These are phyloP conservation scores for Julus scanicus DNA, from an alignment of 2,888 invertebrate species.

Conservation along the genomic window DNA sequence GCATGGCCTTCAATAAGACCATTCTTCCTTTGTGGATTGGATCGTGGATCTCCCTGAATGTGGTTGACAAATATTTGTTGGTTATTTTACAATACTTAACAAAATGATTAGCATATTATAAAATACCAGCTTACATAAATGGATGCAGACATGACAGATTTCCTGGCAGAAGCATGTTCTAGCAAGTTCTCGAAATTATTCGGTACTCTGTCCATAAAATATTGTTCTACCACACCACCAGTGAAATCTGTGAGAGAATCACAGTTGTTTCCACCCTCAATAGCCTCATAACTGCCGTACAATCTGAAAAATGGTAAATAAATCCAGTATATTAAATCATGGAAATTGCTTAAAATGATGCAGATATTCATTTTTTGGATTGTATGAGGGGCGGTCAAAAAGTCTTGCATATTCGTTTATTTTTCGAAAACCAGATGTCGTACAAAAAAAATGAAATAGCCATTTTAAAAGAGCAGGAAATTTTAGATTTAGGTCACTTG, in stretches of 20 bases:
- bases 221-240: slow-evolving; percentile 93
- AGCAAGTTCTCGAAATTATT: slow-evolving; percentile 88
- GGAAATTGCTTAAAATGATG: slow-evolving; percentile 2
- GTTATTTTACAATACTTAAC: neutral
- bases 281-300: slow-evolving; percentile 95
- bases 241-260: slow-evolving; percentile 99
- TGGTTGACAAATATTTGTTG: neutral
- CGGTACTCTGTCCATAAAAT: slow-evolving; percentile 84
- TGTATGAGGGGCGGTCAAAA: too few species aligned
- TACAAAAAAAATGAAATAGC: too few species aligned
- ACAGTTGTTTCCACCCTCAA: slow-evolving; percentile 96
- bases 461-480: too few species aligned
- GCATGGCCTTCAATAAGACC: slow-evolving; percentile 93
- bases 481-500: too few species aligned
- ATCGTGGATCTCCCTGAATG: slow-evolving; percentile 50
- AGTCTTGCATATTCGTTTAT: too few species aligned
- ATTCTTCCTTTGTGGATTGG: slow-evolving; percentile 64
- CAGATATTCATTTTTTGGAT: too few species aligned
- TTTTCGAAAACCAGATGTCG: too few species aligned
- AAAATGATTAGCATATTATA: neutral
- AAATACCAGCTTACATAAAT: slow-evolving; percentile 74
- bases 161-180: slow-evolving; percentile 86
- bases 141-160: slow-evolving; percentile 93
- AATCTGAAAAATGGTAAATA: slow-evolving; percentile 71
- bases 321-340: neutral